Evolutionary conservation across 2,797 vertebrate genomes (phyloP).

Genomic region (Mormyrops attenuatus): DNA sequence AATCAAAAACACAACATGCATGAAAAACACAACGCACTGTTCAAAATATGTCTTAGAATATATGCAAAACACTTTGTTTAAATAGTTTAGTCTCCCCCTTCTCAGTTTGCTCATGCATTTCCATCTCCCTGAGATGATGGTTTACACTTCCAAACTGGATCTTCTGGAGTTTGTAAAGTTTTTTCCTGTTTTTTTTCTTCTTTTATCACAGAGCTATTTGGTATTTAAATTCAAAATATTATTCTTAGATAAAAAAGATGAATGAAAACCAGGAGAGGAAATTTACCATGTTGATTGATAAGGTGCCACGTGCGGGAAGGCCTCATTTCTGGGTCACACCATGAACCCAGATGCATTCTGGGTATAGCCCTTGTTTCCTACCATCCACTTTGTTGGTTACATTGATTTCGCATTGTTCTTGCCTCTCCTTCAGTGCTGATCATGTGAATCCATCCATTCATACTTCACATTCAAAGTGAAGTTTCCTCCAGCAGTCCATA

Average conservation of each 20-base stretch:
- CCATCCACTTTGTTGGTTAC: background rate
- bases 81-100: background rate
- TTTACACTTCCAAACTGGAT: background rate
- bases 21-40: background rate
- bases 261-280: slow-evolving; percentile 55
- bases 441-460: background rate
- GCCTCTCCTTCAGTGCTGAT: background rate
- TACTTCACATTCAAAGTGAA: background rate
- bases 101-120: background rate
- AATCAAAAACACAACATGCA: background rate
- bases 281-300: slow-evolving; percentile 44
- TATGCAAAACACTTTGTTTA: background rate
- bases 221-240: slow-evolving; percentile 66
- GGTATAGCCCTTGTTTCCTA: background rate
- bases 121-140: background rate
- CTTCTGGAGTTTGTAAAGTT: slow-evolving; percentile 48
- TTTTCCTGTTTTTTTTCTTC: slow-evolving; percentile 60
- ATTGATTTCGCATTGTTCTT: background rate
- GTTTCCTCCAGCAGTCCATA: background rate
- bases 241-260: slow-evolving; percentile 57
- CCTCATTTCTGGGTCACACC: background rate
- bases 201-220: slow-evolving; percentile 48
- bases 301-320: background rate
- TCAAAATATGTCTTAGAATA: background rate
- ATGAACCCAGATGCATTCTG: background rate